Conservation (phyloP, 2,113 vertebrate genomes). For the Amphilophus citrinellus region DNA sequence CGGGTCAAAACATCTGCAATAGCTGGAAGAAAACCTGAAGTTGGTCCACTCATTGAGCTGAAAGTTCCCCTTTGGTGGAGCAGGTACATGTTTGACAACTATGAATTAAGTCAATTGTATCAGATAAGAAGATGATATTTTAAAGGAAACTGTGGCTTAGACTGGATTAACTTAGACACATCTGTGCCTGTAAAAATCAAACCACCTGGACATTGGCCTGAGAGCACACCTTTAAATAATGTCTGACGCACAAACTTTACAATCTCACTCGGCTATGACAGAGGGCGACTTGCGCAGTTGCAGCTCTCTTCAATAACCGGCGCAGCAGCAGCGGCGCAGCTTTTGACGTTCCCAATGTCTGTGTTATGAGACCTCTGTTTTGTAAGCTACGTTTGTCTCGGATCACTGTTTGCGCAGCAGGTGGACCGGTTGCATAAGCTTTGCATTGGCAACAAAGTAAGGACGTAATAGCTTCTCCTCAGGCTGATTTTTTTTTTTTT, state of each 20-base stretch:
- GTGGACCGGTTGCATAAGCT: slow-evolving; percentile 1
- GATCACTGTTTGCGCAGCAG: neutral
- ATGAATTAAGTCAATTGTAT: neutral
- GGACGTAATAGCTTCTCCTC: neutral
- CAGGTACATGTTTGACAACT: neutral
- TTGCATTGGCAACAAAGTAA: no score
- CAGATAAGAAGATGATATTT: accelerated
- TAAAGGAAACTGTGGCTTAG: neutral
- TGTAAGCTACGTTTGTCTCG: slow-evolving; percentile 1
- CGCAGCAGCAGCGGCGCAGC: slow-evolving; percentile 27
- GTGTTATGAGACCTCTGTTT: slow-evolving; percentile 54
- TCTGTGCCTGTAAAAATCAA: neutral
- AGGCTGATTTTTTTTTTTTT: neutral
- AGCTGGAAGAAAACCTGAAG: neutral
- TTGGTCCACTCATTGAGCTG: neutral
- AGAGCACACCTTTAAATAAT: neutral
- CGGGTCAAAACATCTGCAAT: neutral
- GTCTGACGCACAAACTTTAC: neutral
- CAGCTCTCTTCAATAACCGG: no score
- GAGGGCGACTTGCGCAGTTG: slow-evolving; percentile 20
- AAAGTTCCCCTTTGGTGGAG: no score
- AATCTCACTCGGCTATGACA: accelerated
- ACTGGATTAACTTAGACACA: neutral
- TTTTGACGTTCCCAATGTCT: neutral
- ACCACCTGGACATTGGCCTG: neutral